Evolutionary conservation across 2,888 invertebrate species (phyloP), one percentile per base, ranked within the genome.

Genomic region (Monopis laevigella): DNA sequence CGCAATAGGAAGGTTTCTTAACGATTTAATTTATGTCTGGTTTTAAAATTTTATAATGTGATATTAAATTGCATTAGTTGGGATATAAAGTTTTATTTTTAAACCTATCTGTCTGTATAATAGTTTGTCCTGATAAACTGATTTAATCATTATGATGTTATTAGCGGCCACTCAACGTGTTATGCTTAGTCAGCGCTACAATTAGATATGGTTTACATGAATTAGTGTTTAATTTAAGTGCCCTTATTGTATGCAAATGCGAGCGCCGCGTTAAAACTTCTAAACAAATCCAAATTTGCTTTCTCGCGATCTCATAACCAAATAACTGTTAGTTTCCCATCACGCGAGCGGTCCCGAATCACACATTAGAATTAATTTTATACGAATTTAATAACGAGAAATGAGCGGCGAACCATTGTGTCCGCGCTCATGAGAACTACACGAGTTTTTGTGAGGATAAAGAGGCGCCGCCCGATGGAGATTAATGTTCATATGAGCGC

Each of bases 381-480:
- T 78, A 74, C 74, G 78, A 78, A 78, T 80, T 80, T 80, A 80
- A 80, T 80, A 78, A 75, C 72, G 63, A 77, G 71, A 68, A 71
- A 66, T 68, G 72, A 65, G 55, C 65, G 56, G 54, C 47, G 46
- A 56, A 45, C 70, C 57, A 75, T 78, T 78, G 77, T 74, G 47
- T 49, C 51, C 53, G 56, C 55, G 65, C 54, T 60, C 73, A 73
- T 78, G 78, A 73, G 80, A 80, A 80, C 68, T 36, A 63, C 48
- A 50, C 63, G 73, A n/a, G n/a, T n/a, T n/a, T n/a, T n/a, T n/a
- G n/a, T n/a, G n/a, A n/a, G n/a, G n/a, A 68, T 77, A 77, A 77
- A 77, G 75, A 77, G 73, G 70, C 68, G 80, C 80, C 75, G 78
- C 61, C 65, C 61, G 62, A 59, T 55, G 62, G 57, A 75, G 77